Base-by-base conservation (phyloP, 2,113 vertebrate species). In the Istiophorus platypterus region DNA sequence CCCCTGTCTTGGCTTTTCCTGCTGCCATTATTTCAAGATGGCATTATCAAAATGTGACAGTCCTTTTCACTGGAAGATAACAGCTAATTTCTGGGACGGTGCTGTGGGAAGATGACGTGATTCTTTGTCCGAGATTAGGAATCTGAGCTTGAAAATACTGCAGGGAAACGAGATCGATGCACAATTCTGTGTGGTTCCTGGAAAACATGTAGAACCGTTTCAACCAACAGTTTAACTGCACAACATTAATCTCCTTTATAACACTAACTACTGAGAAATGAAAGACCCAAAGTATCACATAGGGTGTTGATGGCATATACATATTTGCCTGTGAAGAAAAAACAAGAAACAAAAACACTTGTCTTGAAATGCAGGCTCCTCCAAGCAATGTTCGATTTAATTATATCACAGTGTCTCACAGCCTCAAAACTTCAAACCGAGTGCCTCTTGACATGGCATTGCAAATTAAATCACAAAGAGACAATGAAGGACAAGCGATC, bases 401-500 rank as follows among this genome's bases (percentile, higher is more conserved):
- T 4, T 80, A 74, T 54, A 57, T 84, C 27, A 54, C 29, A 5
- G 45, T 67, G 42, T 51, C 37, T 17, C 27, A 26, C 31, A 1
- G 72, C 56, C 65, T 70, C 51, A 0, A 8, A 73, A 62, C 49
- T 71, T 78, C 39, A 37, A 54, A 72, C 49, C 18, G 6, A 74
- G 10, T 5, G 76, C 64, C 76, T 86, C 76, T 34, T 51, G 69
- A 86, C 80, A 67, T 39, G 80, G 18, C 56, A 63, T 2, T 1
- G 24, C 81, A 70, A 78, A 81, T 81, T 26, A 81, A 84, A 84
- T 81, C 81, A 79, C 58, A 81, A 41, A 72, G 74, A 81, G 57
- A 76, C 26, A 56, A 42, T 49, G 65, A 72, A 81, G 78, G 78
- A 84, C 75, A n/a, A 67, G 72, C 4, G 54, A 72, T 78, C 56